These are phyloP conservation scores for Danio tinwini DNA, from an alignment of 2,797 vertebrate genomes.

Conservation along the genomic window DNA sequence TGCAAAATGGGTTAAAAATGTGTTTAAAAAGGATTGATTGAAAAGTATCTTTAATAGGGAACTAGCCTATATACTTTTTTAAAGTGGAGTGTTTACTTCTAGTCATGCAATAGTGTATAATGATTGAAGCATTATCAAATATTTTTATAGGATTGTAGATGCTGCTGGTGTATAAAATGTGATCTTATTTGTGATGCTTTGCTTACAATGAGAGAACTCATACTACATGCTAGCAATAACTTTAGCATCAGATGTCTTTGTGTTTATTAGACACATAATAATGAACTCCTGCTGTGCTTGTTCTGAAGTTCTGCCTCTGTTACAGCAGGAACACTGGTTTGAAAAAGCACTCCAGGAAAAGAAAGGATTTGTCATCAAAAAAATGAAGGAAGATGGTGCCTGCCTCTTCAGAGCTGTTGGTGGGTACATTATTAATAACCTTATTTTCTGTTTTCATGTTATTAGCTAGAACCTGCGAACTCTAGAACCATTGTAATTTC, in stretches of 20 bases:
- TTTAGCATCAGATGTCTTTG: not conserved
- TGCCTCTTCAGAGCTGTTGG: constrained; percentile 92
- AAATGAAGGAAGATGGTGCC: constrained; percentile 94
- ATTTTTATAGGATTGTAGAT: not conserved
- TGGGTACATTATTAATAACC: constrained; percentile 68
- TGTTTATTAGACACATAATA: constrained; percentile 14
- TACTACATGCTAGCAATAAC: not conserved
- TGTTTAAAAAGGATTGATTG: no score
- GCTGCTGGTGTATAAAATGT: not conserved
- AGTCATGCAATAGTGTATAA: not conserved
- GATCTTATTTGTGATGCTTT: not conserved
- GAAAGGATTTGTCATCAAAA: constrained; percentile 95
- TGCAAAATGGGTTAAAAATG: no score
- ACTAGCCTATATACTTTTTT: no score
- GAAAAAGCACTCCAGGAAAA: constrained; percentile 91
- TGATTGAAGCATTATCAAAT: not conserved
- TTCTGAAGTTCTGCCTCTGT: constrained; percentile 46
- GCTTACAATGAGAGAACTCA: not conserved
- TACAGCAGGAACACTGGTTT: constrained; percentile 92
- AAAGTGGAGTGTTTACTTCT: not conserved
- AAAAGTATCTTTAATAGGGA: no score
- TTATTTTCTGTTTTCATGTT: not conserved
- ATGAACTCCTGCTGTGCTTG: constrained; percentile 7
- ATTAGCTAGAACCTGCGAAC: no score
- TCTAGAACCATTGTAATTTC: not conserved